Base-by-base conservation (phyloP, 2,797 vertebrate genomes). In the Takifugu rubripes region DNA sequence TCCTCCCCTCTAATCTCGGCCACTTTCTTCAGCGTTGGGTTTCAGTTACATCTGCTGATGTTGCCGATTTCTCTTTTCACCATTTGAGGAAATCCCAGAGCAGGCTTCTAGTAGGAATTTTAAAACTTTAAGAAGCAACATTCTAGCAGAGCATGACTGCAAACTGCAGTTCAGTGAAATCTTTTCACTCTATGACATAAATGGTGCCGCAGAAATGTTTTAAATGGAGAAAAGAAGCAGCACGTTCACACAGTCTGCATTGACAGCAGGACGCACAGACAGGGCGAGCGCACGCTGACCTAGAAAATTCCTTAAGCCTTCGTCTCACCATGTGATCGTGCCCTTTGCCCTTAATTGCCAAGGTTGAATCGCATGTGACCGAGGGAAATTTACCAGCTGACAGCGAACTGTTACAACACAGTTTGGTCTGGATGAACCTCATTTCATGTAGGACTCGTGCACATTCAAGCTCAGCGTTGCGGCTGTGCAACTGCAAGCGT, bases 381-480 rank as follows among this genome's bases (percentile, higher is more conserved):
- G 10, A 33, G 54, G 8, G 69, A 63, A 75, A 60, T 26, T 75
- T 70, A 78, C 66, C 47, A 31, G 45, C 2, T 27, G 2, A 42
- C n/a, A 70, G 58, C 42, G 43, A 2, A 44, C 43, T 46, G 10
- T n/a, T 52, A 62, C 48, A 36, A 17, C 29, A 31, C 52, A 48
- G 73, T 84, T 74, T 71, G 63, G 56, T 55, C 51, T 25, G 36
- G 9, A 25, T 44, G 62, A 77, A 85, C n/a, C 49, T 16, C 45
- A 46, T 46, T 46, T 24, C 16, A 21, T 17, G 21, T 24, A 45
- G 5, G n/a, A 7, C 2, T 15, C 16, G 17, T 45, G 16, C 27
- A 45, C n/a, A 17, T n/a, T 14, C 11, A 12, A 43, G 42, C 16
- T 7, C 14, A 40, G 7, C 2, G 36, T 21, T 21, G 21, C 21